Evolutionary conservation across 2,888 invertebrate species (phyloP).

Genomic region (Cosmorhoe ocellata): DNA sequence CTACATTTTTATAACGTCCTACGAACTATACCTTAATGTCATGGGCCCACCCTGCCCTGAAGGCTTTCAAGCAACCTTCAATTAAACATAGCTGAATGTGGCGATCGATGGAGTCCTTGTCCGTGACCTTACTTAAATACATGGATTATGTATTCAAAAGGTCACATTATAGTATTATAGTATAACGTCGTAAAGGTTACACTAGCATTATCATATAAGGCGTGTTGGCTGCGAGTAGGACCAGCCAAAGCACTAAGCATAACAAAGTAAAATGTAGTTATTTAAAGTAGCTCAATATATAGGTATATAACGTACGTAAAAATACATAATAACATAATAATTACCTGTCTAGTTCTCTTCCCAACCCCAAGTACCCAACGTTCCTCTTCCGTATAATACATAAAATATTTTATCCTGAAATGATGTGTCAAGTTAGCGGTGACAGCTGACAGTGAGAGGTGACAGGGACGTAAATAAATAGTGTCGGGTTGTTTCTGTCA

Average conservation of each 20-base stretch:
- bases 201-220: too few relatives aligned
- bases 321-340: not conserved
- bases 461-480: conserved; percentile 28
- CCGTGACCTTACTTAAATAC: conserved; percentile 12
- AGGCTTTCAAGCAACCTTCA: conserved; percentile 14
- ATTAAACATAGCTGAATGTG: conserved; percentile 9
- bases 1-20: too few relatives aligned
- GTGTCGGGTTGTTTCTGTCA: conserved; percentile 21
- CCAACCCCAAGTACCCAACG: not conserved
- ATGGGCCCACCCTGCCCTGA: not conserved
- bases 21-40: not conserved
- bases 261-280: too few relatives aligned
- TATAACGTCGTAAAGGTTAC: too few relatives aligned
- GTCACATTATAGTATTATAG: not conserved
- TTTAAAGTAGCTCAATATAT: too few relatives aligned
- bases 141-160: conserved; percentile 3
- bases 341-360: conserved; percentile 10
- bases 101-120: conserved; percentile 19
- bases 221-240: too few relatives aligned
- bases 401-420: conserved; percentile 22
- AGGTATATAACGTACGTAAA: too few relatives aligned
- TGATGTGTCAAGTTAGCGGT: conserved; percentile 27
- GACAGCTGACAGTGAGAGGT: conserved; percentile 29
- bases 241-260: too few relatives aligned
- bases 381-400: conserved; percentile 8